Evolutionary conservation across 1,140 invertebrate genomes (phyloP).

Genomic region (Panagrolaimus sp.): DNA sequence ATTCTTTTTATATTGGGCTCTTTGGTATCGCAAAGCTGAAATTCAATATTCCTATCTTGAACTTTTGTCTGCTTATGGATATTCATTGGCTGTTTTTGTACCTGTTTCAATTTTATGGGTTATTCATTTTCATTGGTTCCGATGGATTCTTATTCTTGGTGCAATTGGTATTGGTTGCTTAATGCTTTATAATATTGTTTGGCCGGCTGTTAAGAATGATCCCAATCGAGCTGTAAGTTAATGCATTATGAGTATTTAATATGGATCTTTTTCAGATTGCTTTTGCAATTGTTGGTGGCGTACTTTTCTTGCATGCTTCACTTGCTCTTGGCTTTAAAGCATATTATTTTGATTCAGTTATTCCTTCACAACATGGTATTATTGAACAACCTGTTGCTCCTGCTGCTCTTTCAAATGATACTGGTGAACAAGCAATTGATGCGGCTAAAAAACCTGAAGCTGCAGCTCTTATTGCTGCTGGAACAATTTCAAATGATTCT

Average conservation of each 20-base stretch:
- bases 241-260: background rate
- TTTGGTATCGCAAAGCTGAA: constrained; percentile 73
- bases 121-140: constrained; percentile 73
- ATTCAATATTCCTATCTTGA: constrained; percentile 70
- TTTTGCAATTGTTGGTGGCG: constrained; percentile 36
- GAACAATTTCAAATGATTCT: too few relatives aligned
- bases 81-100: constrained; percentile 85
- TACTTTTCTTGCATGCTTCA: constrained; percentile 33
- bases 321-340: constrained; percentile 43
- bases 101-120: constrained; percentile 86
- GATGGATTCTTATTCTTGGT: constrained; percentile 77
- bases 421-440: too few relatives aligned
- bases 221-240: constrained; percentile 31
- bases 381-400: too few relatives aligned
- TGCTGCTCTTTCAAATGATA: too few relatives aligned
- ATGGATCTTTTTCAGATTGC: constrained; percentile 21
- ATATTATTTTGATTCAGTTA: constrained; percentile 34
- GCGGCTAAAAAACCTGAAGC: too few relatives aligned
- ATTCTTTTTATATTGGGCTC: constrained; percentile 72
- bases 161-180: constrained; percentile 76
- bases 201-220: constrained; percentile 70
- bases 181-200: constrained; percentile 75
- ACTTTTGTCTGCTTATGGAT: constrained; percentile 86
- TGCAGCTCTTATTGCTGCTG: too few relatives aligned
- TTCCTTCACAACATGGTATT: constrained; percentile 20